Conservation (phyloP, 2,888 invertebrate genomes). For the Heliconius hortense region DNA sequence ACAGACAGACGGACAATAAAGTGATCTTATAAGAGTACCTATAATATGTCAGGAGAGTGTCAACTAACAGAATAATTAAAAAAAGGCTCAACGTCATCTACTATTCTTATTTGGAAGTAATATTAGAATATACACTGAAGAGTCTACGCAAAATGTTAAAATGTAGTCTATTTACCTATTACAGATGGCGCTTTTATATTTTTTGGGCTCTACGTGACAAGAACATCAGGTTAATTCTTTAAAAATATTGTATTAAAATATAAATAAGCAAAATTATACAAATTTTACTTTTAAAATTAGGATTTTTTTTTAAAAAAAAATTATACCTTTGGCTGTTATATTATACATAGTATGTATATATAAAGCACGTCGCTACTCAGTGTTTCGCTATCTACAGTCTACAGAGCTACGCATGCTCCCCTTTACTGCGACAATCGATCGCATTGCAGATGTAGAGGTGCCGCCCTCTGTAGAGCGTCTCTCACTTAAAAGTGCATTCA, state of each 20-base stretch:
- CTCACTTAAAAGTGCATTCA: conserved; percentile 1
- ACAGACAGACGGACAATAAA: too few relatives aligned
- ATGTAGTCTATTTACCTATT: background rate
- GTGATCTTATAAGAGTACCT: too few relatives aligned
- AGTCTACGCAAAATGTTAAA: background rate
- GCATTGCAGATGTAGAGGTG: conserved; percentile 12
- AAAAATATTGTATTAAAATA: background rate
- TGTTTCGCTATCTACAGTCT: background rate
- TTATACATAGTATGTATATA: background rate
- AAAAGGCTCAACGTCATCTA: background rate
- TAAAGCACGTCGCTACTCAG: background rate
- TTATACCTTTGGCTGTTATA: background rate
- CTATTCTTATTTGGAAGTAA: background rate
- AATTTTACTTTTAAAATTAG: too few relatives aligned
- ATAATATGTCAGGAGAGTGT: background rate
- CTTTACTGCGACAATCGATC: conserved; percentile 12
- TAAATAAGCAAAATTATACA: background rate
- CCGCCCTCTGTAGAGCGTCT: conserved; percentile 13
- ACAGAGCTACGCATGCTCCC: background rate
- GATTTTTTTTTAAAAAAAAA: too few relatives aligned
- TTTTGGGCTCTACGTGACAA: background rate
- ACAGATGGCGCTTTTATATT: conserved; percentile 1
- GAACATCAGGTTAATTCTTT: background rate
- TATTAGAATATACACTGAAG: background rate
- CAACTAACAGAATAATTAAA: background rate